These are phyloP conservation scores for Nysson spinosus DNA, from an alignment of 2,888 invertebrate species.

Conservation along the genomic window DNA sequence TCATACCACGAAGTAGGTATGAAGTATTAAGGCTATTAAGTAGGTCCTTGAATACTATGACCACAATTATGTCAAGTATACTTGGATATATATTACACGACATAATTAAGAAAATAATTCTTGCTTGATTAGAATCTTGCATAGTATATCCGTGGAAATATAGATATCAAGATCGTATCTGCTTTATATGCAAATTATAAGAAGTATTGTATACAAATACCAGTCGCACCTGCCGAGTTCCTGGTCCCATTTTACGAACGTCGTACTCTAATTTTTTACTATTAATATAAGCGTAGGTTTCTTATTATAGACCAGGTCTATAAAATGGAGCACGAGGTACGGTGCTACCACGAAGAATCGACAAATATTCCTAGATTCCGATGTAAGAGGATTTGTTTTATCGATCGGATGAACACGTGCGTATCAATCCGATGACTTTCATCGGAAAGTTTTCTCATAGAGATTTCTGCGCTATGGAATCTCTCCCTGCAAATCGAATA, in stretches of 20 bases:
- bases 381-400: constrained; percentile 42
- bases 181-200: background rate
- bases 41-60: background rate
- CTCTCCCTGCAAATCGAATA: constrained; percentile 14
- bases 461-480: constrained; percentile 1
- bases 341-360: background rate
- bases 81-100: background rate
- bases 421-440: constrained; percentile 31
- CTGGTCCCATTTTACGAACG: constrained; percentile 18
- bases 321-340: constrained; percentile 33
- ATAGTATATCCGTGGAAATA: too few relatives aligned
- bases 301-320: constrained; percentile 36
- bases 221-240: constrained; percentile 36
- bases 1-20: too few relatives aligned
- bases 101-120: too few relatives aligned
- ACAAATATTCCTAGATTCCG: constrained; percentile 41
- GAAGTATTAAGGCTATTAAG: too few relatives aligned
- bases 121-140: too few relatives aligned
- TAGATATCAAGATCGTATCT: background rate
- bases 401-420: constrained; percentile 34
- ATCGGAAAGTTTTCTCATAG: constrained; percentile 14
- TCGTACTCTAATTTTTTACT: constrained; percentile 31
- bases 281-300: constrained; percentile 36
- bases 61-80: background rate
- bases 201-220: background rate